Evolutionary conservation across 2,888 invertebrate genomes (phyloP), one percentile per base, ranked within the genome.

Genomic region (Stenodema calcarata): DNA sequence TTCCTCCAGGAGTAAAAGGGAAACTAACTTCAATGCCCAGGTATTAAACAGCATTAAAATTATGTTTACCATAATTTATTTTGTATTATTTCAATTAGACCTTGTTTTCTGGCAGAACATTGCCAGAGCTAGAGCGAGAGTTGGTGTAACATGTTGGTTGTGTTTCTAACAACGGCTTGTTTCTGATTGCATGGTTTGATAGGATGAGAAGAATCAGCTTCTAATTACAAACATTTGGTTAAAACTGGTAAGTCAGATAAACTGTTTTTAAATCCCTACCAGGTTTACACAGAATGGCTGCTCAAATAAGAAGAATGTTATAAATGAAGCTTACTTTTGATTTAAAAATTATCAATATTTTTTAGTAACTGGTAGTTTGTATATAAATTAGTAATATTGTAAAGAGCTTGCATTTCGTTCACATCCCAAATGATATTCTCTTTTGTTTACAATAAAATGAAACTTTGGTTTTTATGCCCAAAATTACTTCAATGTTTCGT

Each of bases 161-260:
- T 88, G 85, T 88, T 88, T 88, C 88, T 88, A 88, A 88, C 88
- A 88, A 86, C 84, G 89, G 88, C 87, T 89, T 89, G 89, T 89
- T 89, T 89, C 88, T 89, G 89, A 88, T 89, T 89, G 89, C 89
- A 89, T 89, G 89, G 89, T 88, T 88, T 88, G 88, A 89, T 94
- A 98, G 97, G 97, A 98, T 93, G 98, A 98, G 93, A 98, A 98
- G 93, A 98, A 98, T 94, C 98, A 98, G 94, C 95, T 98, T 92
- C 95, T 98, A 92, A 96, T 97, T 92, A 96, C 98, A 91, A 98
- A 98, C 93, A 96, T 98, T 93, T 98, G 98, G 98, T 94, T 98
- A 91, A 97, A 97, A 94, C 93, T 97, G 94, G 97, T 97, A 93
- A 97, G 97, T 95, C 89, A 89, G 87, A 87, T 89, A 89, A 88